These are phyloP conservation scores for Apostichopus leukothele DNA, from an alignment of 53 echinoderm and acorn worm genomes.

Conservation along the genomic window DNA sequence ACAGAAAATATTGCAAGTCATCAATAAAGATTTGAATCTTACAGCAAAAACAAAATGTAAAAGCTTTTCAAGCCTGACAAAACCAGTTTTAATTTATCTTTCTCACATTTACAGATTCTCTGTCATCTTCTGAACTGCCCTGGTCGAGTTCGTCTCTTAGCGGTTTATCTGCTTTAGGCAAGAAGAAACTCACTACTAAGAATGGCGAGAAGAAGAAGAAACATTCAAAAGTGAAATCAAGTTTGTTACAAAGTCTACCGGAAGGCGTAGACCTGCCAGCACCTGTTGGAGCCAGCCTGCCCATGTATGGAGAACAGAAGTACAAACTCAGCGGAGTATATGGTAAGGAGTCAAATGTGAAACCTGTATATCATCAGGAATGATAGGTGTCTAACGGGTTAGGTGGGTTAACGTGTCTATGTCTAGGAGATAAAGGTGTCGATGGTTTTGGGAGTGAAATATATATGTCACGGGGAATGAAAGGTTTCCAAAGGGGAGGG, in stretches of 20 bases:
- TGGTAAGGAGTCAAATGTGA: constrained; percentile 53
- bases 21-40: too few species aligned
- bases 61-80: background rate
- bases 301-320: constrained; percentile 46
- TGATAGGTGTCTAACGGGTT: too few species aligned
- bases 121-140: constrained; percentile 18
- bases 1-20: background rate
- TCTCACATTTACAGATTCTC: background rate
- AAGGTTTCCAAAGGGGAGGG: too few species aligned
- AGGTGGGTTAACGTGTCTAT: too few species aligned
- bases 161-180: background rate
- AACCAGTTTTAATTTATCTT: background rate
- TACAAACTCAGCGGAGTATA: constrained; percentile 68
- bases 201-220: constrained; percentile 65
- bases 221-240: constrained; percentile 42
- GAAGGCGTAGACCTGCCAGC: constrained; percentile 27
- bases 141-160: constrained; percentile 36
- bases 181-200: constrained; percentile 34
- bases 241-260: constrained; percentile 1
- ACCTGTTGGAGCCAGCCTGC: constrained; percentile 24
- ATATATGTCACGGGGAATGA: too few species aligned
- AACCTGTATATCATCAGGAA: too few species aligned
- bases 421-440: too few species aligned
- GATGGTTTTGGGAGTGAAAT: too few species aligned
- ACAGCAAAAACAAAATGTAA: too few species aligned